A percentile compares a stretch with the other conserved stretches of the same genome.
These are phyloP conservation scores for Clostera curtula DNA, from an alignment of 2,888 invertebrate species.

Conservation along the genomic window DNA sequence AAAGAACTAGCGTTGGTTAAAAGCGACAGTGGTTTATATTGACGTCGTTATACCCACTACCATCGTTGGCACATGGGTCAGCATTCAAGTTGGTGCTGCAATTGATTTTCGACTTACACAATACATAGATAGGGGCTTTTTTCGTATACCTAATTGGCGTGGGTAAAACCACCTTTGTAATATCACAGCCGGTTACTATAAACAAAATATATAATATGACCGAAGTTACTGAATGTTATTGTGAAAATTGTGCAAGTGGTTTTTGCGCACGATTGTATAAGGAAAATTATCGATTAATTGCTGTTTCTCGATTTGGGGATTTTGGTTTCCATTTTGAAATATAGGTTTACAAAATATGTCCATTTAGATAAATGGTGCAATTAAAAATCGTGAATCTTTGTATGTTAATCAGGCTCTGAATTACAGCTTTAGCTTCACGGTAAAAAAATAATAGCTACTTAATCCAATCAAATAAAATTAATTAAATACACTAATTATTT, in stretches of 20 bases:
- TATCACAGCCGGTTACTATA: conserved; percentile 22
- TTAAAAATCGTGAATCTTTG: not conserved
- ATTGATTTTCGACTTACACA: conserved; percentile 39
- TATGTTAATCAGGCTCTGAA: too few species aligned
- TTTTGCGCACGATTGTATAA: conserved; percentile 20
- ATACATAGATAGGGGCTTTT: conserved; percentile 20
- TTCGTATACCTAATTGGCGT: conserved; percentile 8
- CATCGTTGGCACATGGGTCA: conserved; percentile 44
- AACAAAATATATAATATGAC: conserved; percentile 28
- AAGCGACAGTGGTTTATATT: conserved; percentile 70
- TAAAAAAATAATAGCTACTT: too few species aligned
- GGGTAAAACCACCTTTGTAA: conserved; percentile 25
- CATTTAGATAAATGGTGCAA: not conserved
- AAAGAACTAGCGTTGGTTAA: conserved; percentile 63
- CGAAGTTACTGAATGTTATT: conserved; percentile 39
- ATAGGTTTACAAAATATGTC: too few species aligned
- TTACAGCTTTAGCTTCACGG: too few species aligned
- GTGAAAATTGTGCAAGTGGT: conserved; percentile 50
- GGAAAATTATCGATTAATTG: conserved; percentile 28
- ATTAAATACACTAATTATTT: too few species aligned
- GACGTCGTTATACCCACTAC: conserved; percentile 63
- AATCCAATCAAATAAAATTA: too few species aligned
- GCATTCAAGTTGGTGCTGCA: conserved; percentile 20
- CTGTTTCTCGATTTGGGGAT: too few species aligned
- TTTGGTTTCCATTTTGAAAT: too few species aligned